Conservation (phyloP, 2,113 vertebrate species). For the Erythrocercus mccallii region DNA sequence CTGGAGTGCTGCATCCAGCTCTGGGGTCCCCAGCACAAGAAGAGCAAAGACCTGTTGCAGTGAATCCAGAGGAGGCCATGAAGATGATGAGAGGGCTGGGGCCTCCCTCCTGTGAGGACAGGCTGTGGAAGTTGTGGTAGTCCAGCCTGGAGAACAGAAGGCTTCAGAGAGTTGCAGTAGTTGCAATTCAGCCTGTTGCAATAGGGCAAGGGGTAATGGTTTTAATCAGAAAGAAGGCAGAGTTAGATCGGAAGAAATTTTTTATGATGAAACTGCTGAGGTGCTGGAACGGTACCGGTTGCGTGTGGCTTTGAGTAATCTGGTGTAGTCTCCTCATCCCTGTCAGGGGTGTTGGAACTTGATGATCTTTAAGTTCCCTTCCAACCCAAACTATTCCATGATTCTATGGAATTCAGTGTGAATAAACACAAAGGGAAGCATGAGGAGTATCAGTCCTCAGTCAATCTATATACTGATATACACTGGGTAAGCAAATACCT, state of each 20-base stretch:
- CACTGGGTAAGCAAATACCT: background rate
- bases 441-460: background rate
- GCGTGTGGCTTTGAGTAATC: too few species aligned
- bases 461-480: background rate
- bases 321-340: background rate
- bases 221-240: background rate
- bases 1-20: background rate
- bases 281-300: background rate
- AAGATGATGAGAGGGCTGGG: background rate
- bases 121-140: background rate
- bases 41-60: background rate
- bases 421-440: background rate
- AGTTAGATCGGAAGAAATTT: background rate
- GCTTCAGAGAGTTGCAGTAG: background rate
- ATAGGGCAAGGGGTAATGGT: too few species aligned
- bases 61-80: background rate
- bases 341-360: background rate
- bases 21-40: background rate
- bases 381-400: background rate
- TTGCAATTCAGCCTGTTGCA: background rate
- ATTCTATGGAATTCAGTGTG: background rate
- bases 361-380: background rate
- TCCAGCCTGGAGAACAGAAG: background rate
- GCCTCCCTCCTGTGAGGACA: background rate
- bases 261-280: background rate